phyloP scores from a whole-genome alignment of 2,113 vertebrate species.

The Plectropomus leopardus region DNA sequence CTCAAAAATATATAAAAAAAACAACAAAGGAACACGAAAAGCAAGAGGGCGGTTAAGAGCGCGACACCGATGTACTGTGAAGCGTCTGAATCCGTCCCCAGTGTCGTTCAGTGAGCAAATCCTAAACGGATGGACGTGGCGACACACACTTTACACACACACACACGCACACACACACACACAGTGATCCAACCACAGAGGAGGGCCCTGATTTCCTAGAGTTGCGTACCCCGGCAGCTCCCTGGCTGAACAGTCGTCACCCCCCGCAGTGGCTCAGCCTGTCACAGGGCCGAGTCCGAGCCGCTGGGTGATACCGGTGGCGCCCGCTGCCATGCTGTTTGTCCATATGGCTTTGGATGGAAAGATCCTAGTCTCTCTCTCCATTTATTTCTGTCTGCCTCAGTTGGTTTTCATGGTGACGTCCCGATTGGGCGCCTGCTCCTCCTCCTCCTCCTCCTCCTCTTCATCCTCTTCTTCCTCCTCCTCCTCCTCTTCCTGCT shows the following conservation, averaged over 20 bases:
- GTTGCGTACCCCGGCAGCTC: conserved; percentile 55
- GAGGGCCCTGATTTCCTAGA: conserved; percentile 74
- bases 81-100: conserved; percentile 20
- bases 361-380: conserved; percentile 67
- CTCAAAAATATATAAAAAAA: conserved; percentile 46
- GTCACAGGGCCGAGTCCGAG: conserved; percentile 43
- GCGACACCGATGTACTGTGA: background rate
- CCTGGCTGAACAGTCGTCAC: conserved; percentile 38
- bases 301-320: conserved; percentile 49
- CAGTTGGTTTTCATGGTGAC: conserved; percentile 97
- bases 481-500: conserved; percentile 90
- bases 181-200: conserved; percentile 72
- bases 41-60: conserved; percentile 8
- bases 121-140: conserved; percentile 48
- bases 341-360: conserved; percentile 91
- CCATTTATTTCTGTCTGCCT: conserved; percentile 70
- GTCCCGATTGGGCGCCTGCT: conserved; percentile 90
- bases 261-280: conserved; percentile 51
- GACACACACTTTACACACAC: conserved; percentile 39
- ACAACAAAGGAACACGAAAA: conserved; percentile 54
- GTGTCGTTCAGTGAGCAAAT: conserved; percentile 40
- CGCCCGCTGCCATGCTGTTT: conserved; percentile 77
- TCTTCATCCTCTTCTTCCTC: conserved; percentile 88
- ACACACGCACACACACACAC: conserved; percentile 50
- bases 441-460: conserved; percentile 87